Conservation (phyloP, 2,797 vertebrate species). For the Manis pentadactyla region DNA sequence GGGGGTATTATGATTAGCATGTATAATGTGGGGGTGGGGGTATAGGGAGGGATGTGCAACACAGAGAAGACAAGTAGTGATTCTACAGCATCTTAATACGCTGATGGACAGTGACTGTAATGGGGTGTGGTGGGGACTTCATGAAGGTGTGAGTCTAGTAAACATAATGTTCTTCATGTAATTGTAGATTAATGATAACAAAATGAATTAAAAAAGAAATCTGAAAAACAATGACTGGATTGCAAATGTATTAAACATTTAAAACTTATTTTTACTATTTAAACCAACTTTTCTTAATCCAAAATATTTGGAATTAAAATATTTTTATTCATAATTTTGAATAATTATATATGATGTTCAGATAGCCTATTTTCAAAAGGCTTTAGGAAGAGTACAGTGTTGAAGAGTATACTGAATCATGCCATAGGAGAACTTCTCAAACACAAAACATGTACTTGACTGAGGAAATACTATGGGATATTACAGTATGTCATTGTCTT, state of each 20-base stretch:
- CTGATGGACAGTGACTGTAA: no score
- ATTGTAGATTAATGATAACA: no score
- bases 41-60: no score
- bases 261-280: background rate
- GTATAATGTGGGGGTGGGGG: no score
- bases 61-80: no score
- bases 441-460: background rate
- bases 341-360: background rate
- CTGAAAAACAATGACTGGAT: background rate
- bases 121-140: no score
- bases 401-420: background rate
- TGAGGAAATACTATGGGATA: background rate
- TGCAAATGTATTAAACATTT: background rate
- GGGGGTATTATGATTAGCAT: no score
- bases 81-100: no score
- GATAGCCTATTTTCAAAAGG: conserved; percentile 1
- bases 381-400: background rate
- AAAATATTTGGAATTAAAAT: conserved; percentile 18
- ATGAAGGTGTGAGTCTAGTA: no score
- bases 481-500: background rate
- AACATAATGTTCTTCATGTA: no score
- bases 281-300: background rate
- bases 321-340: background rate
- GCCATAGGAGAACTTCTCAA: background rate
- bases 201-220: no score